These are phyloP conservation scores for Lasiommata megera DNA, from an alignment of 2,888 invertebrate genomes.

Conservation along the genomic window DNA sequence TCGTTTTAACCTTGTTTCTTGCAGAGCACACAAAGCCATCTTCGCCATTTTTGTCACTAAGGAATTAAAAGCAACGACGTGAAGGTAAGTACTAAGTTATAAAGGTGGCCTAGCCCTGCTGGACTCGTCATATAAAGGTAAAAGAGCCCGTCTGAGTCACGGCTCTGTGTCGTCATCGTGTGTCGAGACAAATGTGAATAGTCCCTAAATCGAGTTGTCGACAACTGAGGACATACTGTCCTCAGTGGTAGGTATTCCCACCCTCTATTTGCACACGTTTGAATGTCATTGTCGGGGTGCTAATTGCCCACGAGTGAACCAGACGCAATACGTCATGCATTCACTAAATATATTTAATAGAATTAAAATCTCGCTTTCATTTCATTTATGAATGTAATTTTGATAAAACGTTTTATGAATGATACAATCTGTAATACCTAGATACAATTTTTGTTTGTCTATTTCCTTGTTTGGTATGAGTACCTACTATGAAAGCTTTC, in stretches of 20 bases:
- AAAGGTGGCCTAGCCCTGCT: no score
- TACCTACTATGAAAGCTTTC: no score
- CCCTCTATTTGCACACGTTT: conserved; percentile 71
- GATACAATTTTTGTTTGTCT: no score
- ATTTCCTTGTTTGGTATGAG: no score
- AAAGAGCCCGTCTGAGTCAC: no score
- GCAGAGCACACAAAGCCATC: no score
- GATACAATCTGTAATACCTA: neutral
- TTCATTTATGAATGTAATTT: neutral
- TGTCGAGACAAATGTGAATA: neutral
- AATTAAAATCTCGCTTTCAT: conserved; percentile 3
- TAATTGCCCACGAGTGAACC: conserved; percentile 55
- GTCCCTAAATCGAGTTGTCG: neutral
- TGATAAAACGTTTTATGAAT: neutral
- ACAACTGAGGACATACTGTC: conserved; percentile 30
- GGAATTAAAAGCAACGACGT: no score
- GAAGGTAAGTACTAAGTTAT: no score
- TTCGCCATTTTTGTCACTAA: no score
- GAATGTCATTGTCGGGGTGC: conserved; percentile 75
- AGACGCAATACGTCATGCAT: conserved; percentile 22
- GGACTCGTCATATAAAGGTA: no score
- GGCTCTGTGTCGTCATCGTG: no score
- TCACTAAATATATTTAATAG: conserved; percentile 1
- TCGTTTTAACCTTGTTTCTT: no score
- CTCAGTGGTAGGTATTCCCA: conserved; percentile 34